Evolutionary conservation across 1,140 invertebrate genomes (phyloP), one percentile per base, ranked within the genome.

Genomic region (Aradophagus sp.): DNA sequence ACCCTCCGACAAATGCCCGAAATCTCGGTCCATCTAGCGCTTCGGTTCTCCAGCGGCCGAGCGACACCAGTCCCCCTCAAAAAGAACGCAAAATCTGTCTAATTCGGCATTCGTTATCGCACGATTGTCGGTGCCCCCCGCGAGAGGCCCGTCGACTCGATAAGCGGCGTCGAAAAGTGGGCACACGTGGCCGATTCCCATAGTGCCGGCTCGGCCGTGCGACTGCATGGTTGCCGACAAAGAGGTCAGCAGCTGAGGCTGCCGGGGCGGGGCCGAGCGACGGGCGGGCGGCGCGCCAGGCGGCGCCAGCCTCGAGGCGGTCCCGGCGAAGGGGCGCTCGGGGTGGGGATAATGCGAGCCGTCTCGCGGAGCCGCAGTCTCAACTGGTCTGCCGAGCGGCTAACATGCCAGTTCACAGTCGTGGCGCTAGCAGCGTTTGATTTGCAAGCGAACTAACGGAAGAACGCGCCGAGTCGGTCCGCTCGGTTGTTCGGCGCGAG

Each of bases 341-440:
- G 16, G 14, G 76, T 53, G 65, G 77, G 73, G 65, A 66, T 38
- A 56, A 58, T 26, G 52, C 13, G 61, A 38, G 27, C 27, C 45
- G 61, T 53, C 31, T 70, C 45, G 48, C 31, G 61, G 34, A 62
- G 42, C 70, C 65, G 68, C 80, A 83, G 81, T 83, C 77, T 70
- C 75, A 77, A 77, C 79, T 78, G 48, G 75, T 52, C 74, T 77
- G 74, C 76, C 77, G 76, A 71, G 63, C 75, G 71, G 77, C 73
- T 35, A 69, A 58, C 56, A 75, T 66, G 78, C 52, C 38, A 47
- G 36, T 26, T 47, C 48, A 53, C 56, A n/a, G 45, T 53, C 69
- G 74, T 59, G 65, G 53, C 56, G 15, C 50, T 35, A 56, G 67
- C 44, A 44, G 53, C 35, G 65, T 44, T 59, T 69, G 74, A 29